These are phyloP conservation scores for Sarcophaga subvicina DNA, from an alignment of 2,888 invertebrate genomes.

Conservation along the genomic window DNA sequence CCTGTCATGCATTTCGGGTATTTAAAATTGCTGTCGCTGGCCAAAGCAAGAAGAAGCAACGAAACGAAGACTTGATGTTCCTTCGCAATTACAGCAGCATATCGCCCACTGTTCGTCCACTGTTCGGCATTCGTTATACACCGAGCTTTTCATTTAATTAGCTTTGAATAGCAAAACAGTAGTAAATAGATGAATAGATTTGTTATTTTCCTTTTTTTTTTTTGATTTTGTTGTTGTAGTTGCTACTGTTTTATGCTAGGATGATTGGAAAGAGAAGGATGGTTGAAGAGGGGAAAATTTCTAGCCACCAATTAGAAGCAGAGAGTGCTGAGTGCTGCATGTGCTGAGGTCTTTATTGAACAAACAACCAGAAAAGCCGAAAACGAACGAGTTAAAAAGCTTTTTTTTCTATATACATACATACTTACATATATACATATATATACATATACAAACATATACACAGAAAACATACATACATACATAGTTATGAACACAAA, in stretches of 20 bases:
- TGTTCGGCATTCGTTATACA: background rate
- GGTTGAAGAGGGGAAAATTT: background rate
- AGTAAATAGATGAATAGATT: background rate
- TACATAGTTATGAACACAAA: background rate
- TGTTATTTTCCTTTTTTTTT: background rate
- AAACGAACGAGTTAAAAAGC: conserved; percentile 50
- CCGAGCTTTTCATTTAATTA: background rate
- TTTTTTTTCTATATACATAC: conserved; percentile 22
- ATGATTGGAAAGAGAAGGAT: background rate
- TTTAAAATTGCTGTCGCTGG: too few species aligned
- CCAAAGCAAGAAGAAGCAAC: too few species aligned
- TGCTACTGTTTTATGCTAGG: background rate
- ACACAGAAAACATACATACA: background rate
- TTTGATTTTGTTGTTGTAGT: too few species aligned
- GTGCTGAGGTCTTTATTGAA: conserved; percentile 7
- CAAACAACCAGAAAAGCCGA: conserved; percentile 27
- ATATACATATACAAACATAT: background rate
- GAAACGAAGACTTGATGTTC: too few species aligned
- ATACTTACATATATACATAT: background rate
- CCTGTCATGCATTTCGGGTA: too few species aligned
- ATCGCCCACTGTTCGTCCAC: too few species aligned
- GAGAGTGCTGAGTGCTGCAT: conserved; percentile 30
- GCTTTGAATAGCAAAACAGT: background rate
- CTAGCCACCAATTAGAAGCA: conserved; percentile 51
- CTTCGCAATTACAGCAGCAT: too few species aligned